Evolutionary conservation across 2,797 vertebrate genomes (phyloP), one percentile per base, ranked within the genome.

Genomic region (Chaunax sp.): DNA sequence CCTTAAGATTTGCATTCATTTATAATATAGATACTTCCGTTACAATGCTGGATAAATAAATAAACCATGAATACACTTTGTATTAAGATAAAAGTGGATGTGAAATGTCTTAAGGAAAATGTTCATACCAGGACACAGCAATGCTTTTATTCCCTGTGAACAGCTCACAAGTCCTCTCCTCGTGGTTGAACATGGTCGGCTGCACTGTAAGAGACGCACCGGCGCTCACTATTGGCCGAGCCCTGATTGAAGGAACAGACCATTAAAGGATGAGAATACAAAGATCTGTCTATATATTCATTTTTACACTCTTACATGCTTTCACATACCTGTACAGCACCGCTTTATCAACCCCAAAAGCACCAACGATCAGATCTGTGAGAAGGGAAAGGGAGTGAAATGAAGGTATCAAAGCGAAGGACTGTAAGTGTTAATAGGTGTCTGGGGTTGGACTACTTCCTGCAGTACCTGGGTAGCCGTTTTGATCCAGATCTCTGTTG

Each of bases 171-270:
- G 83, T 89, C 60, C 94, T 95, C 76, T 97, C 96, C 78, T 98
- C 96, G 10, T 95, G 95, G 88, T 96, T 96, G 83, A 98, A 94
- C 95, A 97, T 96, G 73, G 91, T 86, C 0, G 96, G 95, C 52
- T 94, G 92, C 68, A 98, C 93, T 4, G 83, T 91, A 51, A 98
- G 94, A 18, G 92, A 92, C 1, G 93, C 95, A 1, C 92, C 94
- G 64, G 94, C 92, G 1, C 89, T 95, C 76, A 97, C 94, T 12
- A 97, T 96, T 41, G 96, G 96, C 41, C 96, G 95, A 37, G 95
- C 94, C 86, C 96, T 97, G 81, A 62, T 60, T n/a, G 16, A 72
- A 75, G 14, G 77, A 22, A 76, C 35, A 68, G 9, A 51, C 4
- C 3, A 14, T 2, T 13, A 35, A 53, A 8, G 5, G 53, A 19